Conservation (phyloP, 2,113 vertebrate species). For the Saguinus imperator region DNA sequence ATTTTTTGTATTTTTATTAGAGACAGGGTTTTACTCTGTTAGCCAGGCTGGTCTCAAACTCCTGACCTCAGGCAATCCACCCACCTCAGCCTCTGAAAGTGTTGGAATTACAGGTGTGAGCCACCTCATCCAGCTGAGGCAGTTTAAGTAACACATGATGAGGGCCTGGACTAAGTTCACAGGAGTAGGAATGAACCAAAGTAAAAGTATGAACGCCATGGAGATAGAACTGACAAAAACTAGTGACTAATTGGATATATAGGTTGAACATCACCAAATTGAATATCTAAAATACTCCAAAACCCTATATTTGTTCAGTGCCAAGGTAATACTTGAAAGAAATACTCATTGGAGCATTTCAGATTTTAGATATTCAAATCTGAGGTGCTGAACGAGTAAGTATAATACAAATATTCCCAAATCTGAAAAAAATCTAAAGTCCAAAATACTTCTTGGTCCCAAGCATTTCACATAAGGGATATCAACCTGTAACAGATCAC, state of each 20-base stretch:
- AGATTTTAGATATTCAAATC: not conserved
- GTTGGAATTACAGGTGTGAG: too few relatives aligned
- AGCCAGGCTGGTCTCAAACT: too few relatives aligned
- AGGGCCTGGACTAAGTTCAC: not conserved
- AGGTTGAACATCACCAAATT: not conserved
- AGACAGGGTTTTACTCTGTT: too few relatives aligned
- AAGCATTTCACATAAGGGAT: not conserved
- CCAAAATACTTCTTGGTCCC: not conserved
- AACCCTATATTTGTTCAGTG: not conserved
- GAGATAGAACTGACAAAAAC: not conserved
- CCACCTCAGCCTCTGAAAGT: too few relatives aligned
- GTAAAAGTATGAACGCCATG: fast-evolving
- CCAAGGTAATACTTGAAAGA: not conserved
- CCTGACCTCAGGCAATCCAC: too few relatives aligned
- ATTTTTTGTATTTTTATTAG: too few relatives aligned
- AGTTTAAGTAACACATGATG: not conserved
- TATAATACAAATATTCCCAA: not conserved
- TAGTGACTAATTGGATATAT: not conserved
- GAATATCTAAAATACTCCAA: not conserved
- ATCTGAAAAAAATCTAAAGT: not conserved
- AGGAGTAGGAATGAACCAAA: not conserved
- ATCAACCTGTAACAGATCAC: not conserved
- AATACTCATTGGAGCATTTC: not conserved
- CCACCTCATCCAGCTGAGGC: too few relatives aligned
- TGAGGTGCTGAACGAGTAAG: not conserved